A percentile compares a stretch with the other conserved stretches of the same genome.
These are phyloP conservation scores for Cynocephalus volans DNA, from an alignment of 2,113 vertebrate species.

Conservation along the genomic window DNA sequence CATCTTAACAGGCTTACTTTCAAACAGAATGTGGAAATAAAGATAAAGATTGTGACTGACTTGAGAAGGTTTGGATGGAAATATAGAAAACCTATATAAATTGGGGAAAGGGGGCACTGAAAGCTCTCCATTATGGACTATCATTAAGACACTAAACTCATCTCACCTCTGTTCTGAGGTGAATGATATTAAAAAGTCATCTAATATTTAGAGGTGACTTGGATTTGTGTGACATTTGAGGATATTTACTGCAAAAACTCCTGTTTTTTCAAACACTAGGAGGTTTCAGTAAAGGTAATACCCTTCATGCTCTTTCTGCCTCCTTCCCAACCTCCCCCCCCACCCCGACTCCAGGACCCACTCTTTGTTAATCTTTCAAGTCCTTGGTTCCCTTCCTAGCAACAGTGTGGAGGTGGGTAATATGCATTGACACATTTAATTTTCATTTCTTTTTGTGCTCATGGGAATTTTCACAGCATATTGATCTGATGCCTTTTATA, in stretches of 20 bases:
- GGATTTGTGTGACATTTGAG: neutral
- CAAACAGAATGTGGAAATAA: neutral
- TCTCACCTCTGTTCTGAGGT: neutral
- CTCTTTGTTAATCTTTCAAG: neutral
- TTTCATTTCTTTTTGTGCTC: conserved; percentile 31
- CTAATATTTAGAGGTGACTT: neutral
- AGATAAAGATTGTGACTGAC: neutral
- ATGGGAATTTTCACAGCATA: conserved; percentile 17
- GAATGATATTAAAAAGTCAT: neutral
- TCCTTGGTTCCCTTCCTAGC: neutral
- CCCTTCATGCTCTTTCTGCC: neutral
- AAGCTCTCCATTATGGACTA: neutral
- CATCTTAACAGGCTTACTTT: neutral
- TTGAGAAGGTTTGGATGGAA: neutral
- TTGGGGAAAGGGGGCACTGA: neutral
- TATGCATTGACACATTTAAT: neutral
- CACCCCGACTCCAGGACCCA: neutral
- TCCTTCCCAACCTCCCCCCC: neutral
- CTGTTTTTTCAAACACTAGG: neutral
- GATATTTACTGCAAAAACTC: neutral
- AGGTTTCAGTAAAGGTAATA: neutral
- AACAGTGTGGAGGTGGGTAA: neutral
- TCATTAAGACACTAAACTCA: neutral
- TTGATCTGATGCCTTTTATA: neutral
- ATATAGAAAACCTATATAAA: neutral